Evolutionary conservation across 2,113 vertebrate genomes (phyloP), one percentile per base, ranked within the genome.

Genomic region (Macquaria ambigua): DNA sequence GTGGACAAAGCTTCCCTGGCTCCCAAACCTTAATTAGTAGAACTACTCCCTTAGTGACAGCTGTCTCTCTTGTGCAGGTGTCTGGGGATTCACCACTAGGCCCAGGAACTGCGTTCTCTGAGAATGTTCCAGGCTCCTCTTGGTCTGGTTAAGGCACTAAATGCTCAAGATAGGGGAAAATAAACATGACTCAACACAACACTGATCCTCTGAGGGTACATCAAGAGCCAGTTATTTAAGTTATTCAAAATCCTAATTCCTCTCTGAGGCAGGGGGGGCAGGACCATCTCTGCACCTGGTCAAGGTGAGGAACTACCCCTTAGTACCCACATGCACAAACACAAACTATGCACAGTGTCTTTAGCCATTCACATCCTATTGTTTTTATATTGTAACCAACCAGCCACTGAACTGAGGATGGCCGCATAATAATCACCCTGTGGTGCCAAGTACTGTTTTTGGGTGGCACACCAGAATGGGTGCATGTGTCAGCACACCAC

Each of bases 401-500:
- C 14, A 12, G 25, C 61, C 25, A 59, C 6, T 81, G 11, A 74
- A 81, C 37, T 66, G 63, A 79, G 39, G 20, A 72, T 66, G 3
- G 23, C 46, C 8, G 69, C 66, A 62, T 59, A 59, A 83, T 76
- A 82, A 81, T 69, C 72, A 50, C 53, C 73, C 53, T 76, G 56
- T 53, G 55, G 79, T 55, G 76, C 34, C 59, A 61, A 78, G 37
- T 46, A 73, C 43, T 86, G 74, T 81, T 81, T 76, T 73, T 81
- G 77, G 74, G 53, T 74, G 75, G 67, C 48, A 79, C 52, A 84
- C 69, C 74, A 82, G 77, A 87, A 81, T 43, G 59, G 39, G 23
- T 74, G 72, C 74, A 85, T 89, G 71, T 89, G 80, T 90, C 77
- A 83, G 81, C 61, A 63, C 87, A 74, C 77, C 15, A 61, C 28